Base-by-base conservation (phyloP, 2,888 invertebrate species). In the Petrophora chlorosata region DNA sequence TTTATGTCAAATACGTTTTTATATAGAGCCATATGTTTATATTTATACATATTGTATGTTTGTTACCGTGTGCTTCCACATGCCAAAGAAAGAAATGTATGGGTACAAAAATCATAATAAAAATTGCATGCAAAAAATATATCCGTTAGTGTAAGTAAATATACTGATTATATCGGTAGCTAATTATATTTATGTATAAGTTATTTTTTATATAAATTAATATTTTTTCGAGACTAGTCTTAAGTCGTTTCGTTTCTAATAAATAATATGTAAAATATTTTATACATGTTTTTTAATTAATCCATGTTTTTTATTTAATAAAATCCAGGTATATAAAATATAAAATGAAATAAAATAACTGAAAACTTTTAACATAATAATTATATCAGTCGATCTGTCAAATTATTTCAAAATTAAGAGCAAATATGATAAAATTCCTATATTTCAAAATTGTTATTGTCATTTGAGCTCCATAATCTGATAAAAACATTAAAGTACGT, bases 11-110 rank as follows among this genome's bases (percentile, higher is more conserved):
- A n/a, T n/a, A n/a, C n/a, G n/a, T 58, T 42, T 16, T 62, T 67
- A 60, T 56, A 61, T 62, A 58, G 63, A 71, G 75, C 75, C 73
- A 75, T 78, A 74, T 73, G 70, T 74, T 61, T 65, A n/a, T 51
- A 57, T 59, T 56, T 64, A 53, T 61, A 60, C 63, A 30, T 28
- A 33, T 8, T 30, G 34, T 30, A 44, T 38, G 43, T 30, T 34
- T 29, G 66, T 65, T 65, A 71, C 65, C 69, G 66, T 64, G 72
- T 73, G 75, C 69, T 71, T 73, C 67, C 72, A 73, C 76, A 79
- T 80, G 79, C 86, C 86, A 86, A 88, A 88, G 87, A 87, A 65
- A 73, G 88, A 88, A 65, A 76, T 72, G 70, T 79, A 68, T 79
- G 74, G 74, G 81, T 82, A 84, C 81, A 84, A 79, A 82, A 67